Conservation (phyloP, 1,140 invertebrate species). For the Drosophila rhopaloa region DNA sequence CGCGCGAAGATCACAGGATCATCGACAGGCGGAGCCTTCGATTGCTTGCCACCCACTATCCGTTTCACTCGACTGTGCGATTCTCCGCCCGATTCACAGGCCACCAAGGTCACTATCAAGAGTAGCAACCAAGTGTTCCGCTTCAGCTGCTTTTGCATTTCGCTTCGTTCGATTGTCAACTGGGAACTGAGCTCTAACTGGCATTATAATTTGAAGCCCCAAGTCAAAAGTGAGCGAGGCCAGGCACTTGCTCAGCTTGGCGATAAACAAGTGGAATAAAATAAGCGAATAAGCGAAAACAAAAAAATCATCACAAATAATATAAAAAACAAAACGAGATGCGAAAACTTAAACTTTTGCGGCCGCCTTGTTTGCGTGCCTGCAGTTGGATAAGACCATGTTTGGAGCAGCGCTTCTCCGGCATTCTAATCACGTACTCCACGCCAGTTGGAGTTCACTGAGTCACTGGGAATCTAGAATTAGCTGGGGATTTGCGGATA, state of each 20-base stretch:
- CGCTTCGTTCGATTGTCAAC: slow-evolving; percentile 61
- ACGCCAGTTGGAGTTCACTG: slow-evolving; percentile 34
- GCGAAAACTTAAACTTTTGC: slow-evolving; percentile 21
- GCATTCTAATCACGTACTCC: slow-evolving; percentile 63
- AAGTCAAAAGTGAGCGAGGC: slow-evolving; percentile 35
- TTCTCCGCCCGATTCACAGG: slow-evolving; percentile 3
- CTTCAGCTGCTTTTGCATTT: slow-evolving; percentile 56
- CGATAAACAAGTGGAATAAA: slow-evolving; percentile 47
- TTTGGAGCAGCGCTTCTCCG: slow-evolving; percentile 21
- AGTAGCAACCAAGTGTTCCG: slow-evolving; percentile 46
- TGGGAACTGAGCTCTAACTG: slow-evolving; percentile 48
- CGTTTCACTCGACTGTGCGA: slow-evolving; percentile 84
- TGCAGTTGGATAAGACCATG: slow-evolving; percentile 45
- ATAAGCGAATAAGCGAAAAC: slow-evolving; percentile 11
- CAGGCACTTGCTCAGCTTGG: slow-evolving; percentile 52
- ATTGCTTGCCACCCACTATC: slow-evolving; percentile 86
- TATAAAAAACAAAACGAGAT: slow-evolving; percentile 26
- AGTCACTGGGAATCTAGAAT: slow-evolving; percentile 32
- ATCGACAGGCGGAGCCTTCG: slow-evolving; percentile 86
- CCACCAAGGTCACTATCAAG: slow-evolving; percentile 43
- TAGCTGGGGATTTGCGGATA: slow-evolving; percentile 15
- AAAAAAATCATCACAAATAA: slow-evolving; percentile 25
- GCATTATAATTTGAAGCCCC: slow-evolving; percentile 6
- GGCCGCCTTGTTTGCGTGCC: slow-evolving; percentile 41
- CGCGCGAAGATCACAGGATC: slow-evolving; percentile 87